A percentile compares a stretch with the other conserved stretches of the same genome.
Evolutionary conservation across 2,888 invertebrate species (phyloP).

Genomic region (Ptychoptera albimana): DNA sequence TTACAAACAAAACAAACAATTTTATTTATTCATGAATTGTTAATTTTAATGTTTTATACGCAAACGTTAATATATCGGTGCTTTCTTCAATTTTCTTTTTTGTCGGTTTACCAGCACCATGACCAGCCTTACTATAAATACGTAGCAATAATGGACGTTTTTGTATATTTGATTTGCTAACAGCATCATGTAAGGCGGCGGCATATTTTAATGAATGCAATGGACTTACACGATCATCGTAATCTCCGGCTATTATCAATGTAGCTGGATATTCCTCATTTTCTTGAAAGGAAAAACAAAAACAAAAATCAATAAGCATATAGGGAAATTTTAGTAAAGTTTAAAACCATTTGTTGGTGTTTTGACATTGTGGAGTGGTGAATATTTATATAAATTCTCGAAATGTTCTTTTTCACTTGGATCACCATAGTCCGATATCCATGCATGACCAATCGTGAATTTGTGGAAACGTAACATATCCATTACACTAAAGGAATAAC

Average conservation of each 20-base stretch:
- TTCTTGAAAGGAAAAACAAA: conserved; percentile 12
- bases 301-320: background rate
- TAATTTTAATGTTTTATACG: conserved; percentile 20
- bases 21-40: background rate
- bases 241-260: conserved; percentile 88
- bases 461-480: conserved; percentile 97
- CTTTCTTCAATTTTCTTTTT: conserved; percentile 89
- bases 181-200: conserved; percentile 69
- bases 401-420: conserved; percentile 79
- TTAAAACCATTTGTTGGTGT: conserved; percentile 38
- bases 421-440: conserved; percentile 91
- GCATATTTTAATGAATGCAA: conserved; percentile 92
- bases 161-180: conserved; percentile 47
- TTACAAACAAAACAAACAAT: no score
- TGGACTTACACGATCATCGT: conserved; percentile 96
- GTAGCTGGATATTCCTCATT: conserved; percentile 74
- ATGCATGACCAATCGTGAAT: conserved; percentile 94
- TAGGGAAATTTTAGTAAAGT: background rate
- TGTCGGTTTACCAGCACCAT: conserved; percentile 94
- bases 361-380: conserved; percentile 84
- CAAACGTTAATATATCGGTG: conserved; percentile 59
- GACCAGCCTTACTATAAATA: conserved; percentile 91
- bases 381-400: conserved; percentile 67
- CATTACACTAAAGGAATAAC: conserved; percentile 76
- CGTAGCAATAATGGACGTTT: conserved; percentile 73